phyloP scores from a whole-genome alignment of 2,888 invertebrate species.

The Leptarthrus brevirostris region DNA sequence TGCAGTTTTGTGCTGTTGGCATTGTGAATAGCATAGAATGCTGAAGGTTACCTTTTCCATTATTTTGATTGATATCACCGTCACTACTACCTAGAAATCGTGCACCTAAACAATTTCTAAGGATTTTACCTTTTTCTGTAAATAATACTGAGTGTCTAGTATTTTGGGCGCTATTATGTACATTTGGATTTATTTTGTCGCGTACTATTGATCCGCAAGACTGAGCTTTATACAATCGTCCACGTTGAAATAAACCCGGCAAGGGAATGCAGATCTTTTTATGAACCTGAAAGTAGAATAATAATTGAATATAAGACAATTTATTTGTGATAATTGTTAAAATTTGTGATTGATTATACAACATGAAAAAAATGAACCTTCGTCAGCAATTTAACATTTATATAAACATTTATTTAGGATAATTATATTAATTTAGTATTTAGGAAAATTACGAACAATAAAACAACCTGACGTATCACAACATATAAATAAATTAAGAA shows the following conservation, averaged over 20 bases:
- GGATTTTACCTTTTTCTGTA: slow-evolving; percentile 55
- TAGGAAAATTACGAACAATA: too few species aligned
- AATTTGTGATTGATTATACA: too few species aligned
- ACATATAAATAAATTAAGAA: too few species aligned
- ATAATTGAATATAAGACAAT: slow-evolving; percentile 11
- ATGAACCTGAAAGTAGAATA: slow-evolving; percentile 69
- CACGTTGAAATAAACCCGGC: slow-evolving; percentile 70
- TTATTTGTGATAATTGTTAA: background rate
- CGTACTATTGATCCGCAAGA: slow-evolving; percentile 73
- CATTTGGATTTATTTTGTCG: slow-evolving; percentile 65
- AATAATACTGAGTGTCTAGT: slow-evolving; percentile 55
- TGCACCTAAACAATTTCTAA: slow-evolving; percentile 55
- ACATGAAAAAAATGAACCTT: too few species aligned
- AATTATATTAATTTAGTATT: too few species aligned
- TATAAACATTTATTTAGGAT: too few species aligned
- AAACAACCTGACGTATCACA: too few species aligned
- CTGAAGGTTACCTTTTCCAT: slow-evolving; percentile 49
- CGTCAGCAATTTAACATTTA: too few species aligned
- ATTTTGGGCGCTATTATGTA: slow-evolving; percentile 28
- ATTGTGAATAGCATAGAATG: slow-evolving; percentile 49
- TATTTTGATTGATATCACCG: slow-evolving; percentile 57
- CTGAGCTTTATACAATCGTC: slow-evolving; percentile 72
- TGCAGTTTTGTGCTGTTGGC: slow-evolving; percentile 43
- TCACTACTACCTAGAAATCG: slow-evolving; percentile 55
- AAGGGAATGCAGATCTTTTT: slow-evolving; percentile 74